Percentiles rank a stretch among this genome's conserved stretches.
Conservation (phyloP, 2,113 vertebrate species). For the Strigops habroptila region DNA sequence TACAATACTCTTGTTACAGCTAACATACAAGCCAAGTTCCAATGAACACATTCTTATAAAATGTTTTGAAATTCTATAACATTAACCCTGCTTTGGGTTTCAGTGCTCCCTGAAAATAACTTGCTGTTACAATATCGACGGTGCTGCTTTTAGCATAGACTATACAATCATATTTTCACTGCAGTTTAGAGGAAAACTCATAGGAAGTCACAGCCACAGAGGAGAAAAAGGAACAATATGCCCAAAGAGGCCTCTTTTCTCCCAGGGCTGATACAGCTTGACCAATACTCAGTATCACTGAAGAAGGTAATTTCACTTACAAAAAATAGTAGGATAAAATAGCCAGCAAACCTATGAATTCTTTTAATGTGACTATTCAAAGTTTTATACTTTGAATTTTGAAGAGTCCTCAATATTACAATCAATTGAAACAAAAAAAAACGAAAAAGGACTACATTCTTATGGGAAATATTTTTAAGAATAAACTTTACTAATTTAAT, state of each 20-base stretch:
- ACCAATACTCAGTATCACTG: neutral
- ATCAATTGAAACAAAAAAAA: neutral
- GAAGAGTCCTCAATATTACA: neutral
- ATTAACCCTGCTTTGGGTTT: neutral
- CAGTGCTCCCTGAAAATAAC: neutral
- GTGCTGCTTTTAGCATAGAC: neutral
- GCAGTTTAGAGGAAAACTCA: neutral
- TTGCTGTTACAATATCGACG: neutral
- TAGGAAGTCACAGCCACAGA: neutral
- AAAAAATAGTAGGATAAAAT: neutral
- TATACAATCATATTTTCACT: neutral
- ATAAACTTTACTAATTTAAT: neutral
- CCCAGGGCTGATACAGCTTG: neutral
- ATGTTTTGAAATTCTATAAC: neutral
- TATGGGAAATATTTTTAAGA: neutral
- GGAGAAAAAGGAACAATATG: neutral
- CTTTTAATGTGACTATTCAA: neutral
- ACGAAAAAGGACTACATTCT: neutral
- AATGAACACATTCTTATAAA: slow-evolving; percentile 2
- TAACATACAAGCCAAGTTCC: neutral
- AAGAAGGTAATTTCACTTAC: neutral
- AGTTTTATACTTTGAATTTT: neutral
- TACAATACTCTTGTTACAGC: neutral
- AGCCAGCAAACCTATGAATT: neutral
- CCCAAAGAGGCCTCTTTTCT: neutral